Base-by-base conservation (phyloP, 1,140 invertebrate species). In the Penaeus indicus region DNA sequence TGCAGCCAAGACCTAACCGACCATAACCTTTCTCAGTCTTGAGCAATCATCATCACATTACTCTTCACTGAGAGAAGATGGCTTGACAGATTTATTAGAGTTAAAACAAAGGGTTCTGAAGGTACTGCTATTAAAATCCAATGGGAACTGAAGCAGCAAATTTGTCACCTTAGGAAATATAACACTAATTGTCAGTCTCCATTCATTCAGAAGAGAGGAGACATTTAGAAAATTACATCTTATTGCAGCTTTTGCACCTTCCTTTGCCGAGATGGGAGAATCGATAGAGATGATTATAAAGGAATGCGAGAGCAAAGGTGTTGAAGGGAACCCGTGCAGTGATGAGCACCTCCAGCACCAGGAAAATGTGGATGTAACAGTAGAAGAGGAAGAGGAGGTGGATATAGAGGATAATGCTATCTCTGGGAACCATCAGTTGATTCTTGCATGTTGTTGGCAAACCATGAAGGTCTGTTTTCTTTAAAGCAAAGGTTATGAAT, bases 391-490 rank as follows among this genome's bases (percentile, higher is more conserved):
- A 84, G 75, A 86, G 89, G 19, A 92, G 61, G 85, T 91, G 64
- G 90, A 94, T 75, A 92, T 91, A 62, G 92, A 93, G 61, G 92
- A 92, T 8, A 91, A 93, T n/a, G 91, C 91, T 60, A 92, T 96
- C 89, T 94, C 94, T 84, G 93, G 94, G 85, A 93, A 96, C 87
- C 94, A 96, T 93, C 94, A 96, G 93, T 91, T 95, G 90, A 94
- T 97, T 91, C 92, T 96, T 22, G 95, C 95, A 90, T 95, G 95
- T 92, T 95, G 96, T 91, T 97, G 96, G 96, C 93, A 96, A 90
- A 96, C 95, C 90, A 93, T 97, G 25, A 97, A 96, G 94, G 96
- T 96, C 93, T 90, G 87, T 77, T 64, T 90, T 92, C 38, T 90
- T 42, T 32, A 42, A 42, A 42, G 5, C 4, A 32, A 32, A 32